phyloP scores from a whole-genome alignment of 1,140 invertebrate species.

The Drosophila punjabiensis region DNA sequence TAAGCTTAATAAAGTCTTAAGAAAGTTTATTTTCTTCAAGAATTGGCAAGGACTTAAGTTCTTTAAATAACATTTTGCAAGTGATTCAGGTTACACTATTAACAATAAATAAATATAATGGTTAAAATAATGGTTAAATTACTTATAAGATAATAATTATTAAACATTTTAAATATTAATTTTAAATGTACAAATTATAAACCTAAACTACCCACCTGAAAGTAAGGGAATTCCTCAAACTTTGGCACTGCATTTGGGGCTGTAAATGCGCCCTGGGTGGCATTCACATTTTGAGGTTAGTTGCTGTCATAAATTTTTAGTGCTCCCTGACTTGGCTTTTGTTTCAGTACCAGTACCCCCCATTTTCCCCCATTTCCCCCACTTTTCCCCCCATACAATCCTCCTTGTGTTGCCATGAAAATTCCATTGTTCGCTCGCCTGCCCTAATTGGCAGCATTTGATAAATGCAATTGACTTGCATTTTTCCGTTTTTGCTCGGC shows the following conservation, averaged over 20 bases:
- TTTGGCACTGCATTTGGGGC: slow-evolving; percentile 56
- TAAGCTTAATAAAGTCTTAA: too few relatives aligned
- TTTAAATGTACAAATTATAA: neutral
- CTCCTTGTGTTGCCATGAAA: slow-evolving; percentile 14
- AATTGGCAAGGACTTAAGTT: neutral
- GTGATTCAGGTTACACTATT: neutral
- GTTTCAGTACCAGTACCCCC: slow-evolving; percentile 29
- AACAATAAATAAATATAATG: neutral
- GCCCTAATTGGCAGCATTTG: slow-evolving; percentile 78
- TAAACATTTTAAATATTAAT: neutral
- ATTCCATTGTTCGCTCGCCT: slow-evolving; percentile 48
- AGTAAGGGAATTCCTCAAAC: slow-evolving; percentile 35
- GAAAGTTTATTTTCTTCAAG: neutral
- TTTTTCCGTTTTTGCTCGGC: slow-evolving; percentile 30
- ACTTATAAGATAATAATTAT: rapidly evolving
- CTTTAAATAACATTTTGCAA: neutral
- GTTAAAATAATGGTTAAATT: too few relatives aligned
- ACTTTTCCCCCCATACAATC: neutral
- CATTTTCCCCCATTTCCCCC: neutral
- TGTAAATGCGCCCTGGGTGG: slow-evolving; percentile 64
- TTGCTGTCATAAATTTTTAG: slow-evolving; percentile 83
- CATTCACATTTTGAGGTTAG: slow-evolving; percentile 76
- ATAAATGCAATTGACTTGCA: slow-evolving; percentile 75
- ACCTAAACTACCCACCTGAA: neutral
- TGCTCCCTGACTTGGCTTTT: slow-evolving; percentile 62